Evolutionary conservation across 2,797 vertebrate genomes (phyloP).

Genomic region (Sorex maritimensis): DNA sequence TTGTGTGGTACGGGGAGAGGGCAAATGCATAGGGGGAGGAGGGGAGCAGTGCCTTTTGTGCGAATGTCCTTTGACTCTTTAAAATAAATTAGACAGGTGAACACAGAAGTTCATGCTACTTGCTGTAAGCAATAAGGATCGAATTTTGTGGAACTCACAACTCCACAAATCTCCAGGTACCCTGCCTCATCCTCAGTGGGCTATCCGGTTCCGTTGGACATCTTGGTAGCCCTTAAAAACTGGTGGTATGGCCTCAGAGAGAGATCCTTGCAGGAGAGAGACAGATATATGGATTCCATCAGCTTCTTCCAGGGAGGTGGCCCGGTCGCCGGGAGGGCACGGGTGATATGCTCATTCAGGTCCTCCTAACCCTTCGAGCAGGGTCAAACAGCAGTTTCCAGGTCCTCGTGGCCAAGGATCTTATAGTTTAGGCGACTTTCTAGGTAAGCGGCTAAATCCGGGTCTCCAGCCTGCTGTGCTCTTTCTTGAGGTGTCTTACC

Average conservation of each 20-base stretch:
- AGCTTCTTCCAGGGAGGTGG: conserved; percentile 86
- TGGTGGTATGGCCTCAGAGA: conserved; percentile 88
- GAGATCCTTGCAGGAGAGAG: conserved; percentile 87
- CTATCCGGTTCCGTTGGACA: conserved; percentile 87
- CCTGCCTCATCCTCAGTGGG: conserved; percentile 87
- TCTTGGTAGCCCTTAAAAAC: conserved; percentile 91
- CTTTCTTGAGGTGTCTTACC: conserved; percentile 96
- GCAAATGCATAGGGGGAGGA: conserved; percentile 57
- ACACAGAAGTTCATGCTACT: conserved; percentile 93
- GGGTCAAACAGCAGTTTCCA: conserved; percentile 98
- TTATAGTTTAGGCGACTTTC: conserved; percentile 92
- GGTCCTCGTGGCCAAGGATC: conserved; percentile 93
- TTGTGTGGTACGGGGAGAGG: background rate
- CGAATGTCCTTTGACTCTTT: conserved; percentile 83
- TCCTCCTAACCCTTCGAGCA: conserved; percentile 63
- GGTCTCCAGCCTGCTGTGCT: conserved; percentile 95
- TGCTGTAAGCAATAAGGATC: conserved; percentile 90
- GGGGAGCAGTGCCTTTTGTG: conserved; percentile 72
- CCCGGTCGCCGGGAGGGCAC: conserved; percentile 77
- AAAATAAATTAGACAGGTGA: conserved; percentile 90
- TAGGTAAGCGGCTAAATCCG: conserved; percentile 94
- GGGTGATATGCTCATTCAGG: conserved; percentile 75
- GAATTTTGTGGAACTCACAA: conserved; percentile 86
- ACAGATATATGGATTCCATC: conserved; percentile 86
- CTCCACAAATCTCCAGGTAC: conserved; percentile 89